Evolutionary conservation across 92 coral and sea anemone genomes (phyloP).

Genomic region (Muricea muricata): DNA sequence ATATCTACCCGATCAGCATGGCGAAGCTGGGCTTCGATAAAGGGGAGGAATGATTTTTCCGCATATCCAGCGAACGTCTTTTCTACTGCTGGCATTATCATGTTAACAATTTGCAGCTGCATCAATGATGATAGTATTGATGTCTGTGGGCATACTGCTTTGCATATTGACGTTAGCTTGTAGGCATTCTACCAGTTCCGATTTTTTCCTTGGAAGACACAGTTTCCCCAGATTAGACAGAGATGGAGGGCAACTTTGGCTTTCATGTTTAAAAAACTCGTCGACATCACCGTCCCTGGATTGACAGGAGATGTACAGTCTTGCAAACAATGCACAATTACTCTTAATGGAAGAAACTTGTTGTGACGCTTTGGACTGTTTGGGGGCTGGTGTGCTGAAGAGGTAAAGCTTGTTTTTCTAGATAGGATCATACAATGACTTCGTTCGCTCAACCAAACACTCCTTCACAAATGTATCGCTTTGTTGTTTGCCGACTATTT

Average conservation of each 20-base stretch:
- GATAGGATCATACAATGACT: conserved; percentile 52
- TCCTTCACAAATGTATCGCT: conserved; percentile 49
- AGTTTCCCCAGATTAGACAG: conserved; percentile 66
- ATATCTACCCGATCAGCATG: conserved; percentile 55
- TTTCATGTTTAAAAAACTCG: conserved; percentile 70
- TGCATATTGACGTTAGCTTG: neutral
- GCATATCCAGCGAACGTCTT: conserved; percentile 66
- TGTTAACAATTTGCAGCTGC: conserved; percentile 74
- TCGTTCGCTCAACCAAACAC: conserved; percentile 45
- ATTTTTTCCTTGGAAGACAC: conserved; percentile 66
- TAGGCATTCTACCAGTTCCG: conserved; percentile 63
- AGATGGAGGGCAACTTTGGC: conserved; percentile 70
- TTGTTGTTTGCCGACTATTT: conserved; percentile 51
- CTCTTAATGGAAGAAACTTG: conserved; percentile 51
- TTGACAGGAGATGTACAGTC: conserved; percentile 45
- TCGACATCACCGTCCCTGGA: conserved; percentile 61
- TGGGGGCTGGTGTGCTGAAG: conserved; percentile 27
- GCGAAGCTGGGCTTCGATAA: conserved; percentile 49
- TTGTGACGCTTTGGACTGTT: conserved; percentile 47
- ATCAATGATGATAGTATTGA: conserved; percentile 48
- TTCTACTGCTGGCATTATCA: conserved; percentile 55
- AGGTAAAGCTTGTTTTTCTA: conserved; percentile 56
- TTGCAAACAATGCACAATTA: conserved; percentile 46
- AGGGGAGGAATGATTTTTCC: conserved; percentile 34
- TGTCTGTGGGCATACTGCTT: conserved; percentile 25